These are phyloP conservation scores for Siniperca undulata DNA, from an alignment of 2,797 vertebrate genomes.

Conservation along the genomic window DNA sequence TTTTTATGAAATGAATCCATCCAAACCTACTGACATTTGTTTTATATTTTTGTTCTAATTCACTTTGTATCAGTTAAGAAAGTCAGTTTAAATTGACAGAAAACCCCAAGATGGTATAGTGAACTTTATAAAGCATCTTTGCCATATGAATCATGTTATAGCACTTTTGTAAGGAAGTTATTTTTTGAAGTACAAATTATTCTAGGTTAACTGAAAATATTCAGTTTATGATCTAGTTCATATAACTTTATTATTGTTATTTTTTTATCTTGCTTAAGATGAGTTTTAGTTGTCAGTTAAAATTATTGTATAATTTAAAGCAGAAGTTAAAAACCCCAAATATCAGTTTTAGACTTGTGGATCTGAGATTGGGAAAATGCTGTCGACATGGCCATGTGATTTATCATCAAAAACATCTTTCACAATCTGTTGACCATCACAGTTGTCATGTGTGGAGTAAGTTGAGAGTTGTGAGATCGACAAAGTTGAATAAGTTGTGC, in stretches of 20 bases:
- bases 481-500: neutral
- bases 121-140: neutral
- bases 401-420: constrained; percentile 53
- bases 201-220: neutral
- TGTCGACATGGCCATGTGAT: neutral
- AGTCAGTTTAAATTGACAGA: neutral
- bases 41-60: constrained; percentile 8
- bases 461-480: neutral
- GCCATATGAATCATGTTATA: neutral
- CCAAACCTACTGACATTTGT: neutral
- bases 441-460: constrained; percentile 4
- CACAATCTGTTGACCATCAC: constrained; percentile 52
- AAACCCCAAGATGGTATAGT: neutral
- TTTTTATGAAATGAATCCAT: neutral
- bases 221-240: neutral
- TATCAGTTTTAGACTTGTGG: constrained; percentile 11
- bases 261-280: too few species aligned
- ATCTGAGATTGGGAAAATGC: neutral
- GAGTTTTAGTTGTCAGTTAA: neutral
- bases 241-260: too few species aligned
- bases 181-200: neutral
- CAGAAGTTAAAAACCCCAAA: neutral
- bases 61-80: neutral
- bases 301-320: neutral
- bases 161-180: neutral